A percentile compares a stretch with the other conserved stretches of the same genome.
These are phyloP conservation scores for Melieria omissa DNA, from an alignment of 2,888 invertebrate genomes.

Conservation along the genomic window DNA sequence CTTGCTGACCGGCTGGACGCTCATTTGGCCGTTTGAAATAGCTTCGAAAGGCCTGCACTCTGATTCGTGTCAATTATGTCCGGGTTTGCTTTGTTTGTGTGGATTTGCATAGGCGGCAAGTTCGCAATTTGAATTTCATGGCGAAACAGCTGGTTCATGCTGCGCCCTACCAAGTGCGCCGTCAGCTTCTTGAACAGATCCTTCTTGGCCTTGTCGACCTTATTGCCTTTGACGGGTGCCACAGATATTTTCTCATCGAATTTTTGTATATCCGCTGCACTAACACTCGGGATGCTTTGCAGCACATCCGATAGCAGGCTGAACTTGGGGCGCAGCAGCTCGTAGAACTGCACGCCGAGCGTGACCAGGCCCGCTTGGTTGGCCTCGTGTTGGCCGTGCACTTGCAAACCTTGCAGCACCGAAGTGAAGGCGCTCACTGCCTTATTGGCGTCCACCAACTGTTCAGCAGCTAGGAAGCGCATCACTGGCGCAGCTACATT, in stretches of 20 bases:
- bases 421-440: slow-evolving; percentile 81
- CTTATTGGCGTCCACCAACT: slow-evolving; percentile 74
- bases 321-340: slow-evolving; percentile 81
- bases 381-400: slow-evolving; percentile 91
- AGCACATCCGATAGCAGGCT: slow-evolving; percentile 74
- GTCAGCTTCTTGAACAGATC: slow-evolving; percentile 92
- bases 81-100: slow-evolving; percentile 40
- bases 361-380: slow-evolving; percentile 83
- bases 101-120: slow-evolving; percentile 75
- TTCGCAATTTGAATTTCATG: slow-evolving; percentile 88
- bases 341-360: slow-evolving; percentile 87
- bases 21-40: slow-evolving; percentile 59
- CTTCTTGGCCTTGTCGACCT: slow-evolving; percentile 89
- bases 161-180: slow-evolving; percentile 83
- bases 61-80: slow-evolving; percentile 61
- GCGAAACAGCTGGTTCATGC: slow-evolving; percentile 87
- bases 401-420: slow-evolving; percentile 81
- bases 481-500: slow-evolving; percentile 78
- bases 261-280: slow-evolving; percentile 82
- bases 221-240: slow-evolving; percentile 76
- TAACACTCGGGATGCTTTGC: slow-evolving; percentile 85
- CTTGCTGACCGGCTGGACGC: slow-evolving; percentile 26
- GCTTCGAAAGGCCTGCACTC: slow-evolving; percentile 56
- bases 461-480: slow-evolving; percentile 74
- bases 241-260: slow-evolving; percentile 85